Percentiles rank a stretch among this genome's conserved stretches.
These are phyloP conservation scores for Cybosia mesomella DNA, from an alignment of 2,888 invertebrate genomes.

Conservation along the genomic window DNA sequence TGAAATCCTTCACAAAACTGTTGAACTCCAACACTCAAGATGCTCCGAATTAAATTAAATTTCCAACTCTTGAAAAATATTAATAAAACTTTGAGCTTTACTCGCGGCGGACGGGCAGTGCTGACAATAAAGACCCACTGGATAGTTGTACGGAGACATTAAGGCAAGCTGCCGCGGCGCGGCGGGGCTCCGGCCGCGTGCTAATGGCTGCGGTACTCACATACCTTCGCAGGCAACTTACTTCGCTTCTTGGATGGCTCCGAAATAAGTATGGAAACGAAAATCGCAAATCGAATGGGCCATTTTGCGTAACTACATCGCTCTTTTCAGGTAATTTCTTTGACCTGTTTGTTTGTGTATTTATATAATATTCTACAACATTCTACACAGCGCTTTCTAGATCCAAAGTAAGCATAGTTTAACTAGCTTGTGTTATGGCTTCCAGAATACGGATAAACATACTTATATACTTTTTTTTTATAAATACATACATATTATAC, in stretches of 20 bases:
- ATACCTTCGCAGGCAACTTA: slow-evolving; percentile 19
- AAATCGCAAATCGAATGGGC: neutral
- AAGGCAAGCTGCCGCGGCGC: slow-evolving; percentile 59
- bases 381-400: too few relatives aligned
- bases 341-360: too few relatives aligned
- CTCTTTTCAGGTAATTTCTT: neutral
- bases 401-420: too few relatives aligned
- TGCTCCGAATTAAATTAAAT: slow-evolving; percentile 11
- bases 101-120: slow-evolving; percentile 26
- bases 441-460: too few relatives aligned
- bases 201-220: slow-evolving; percentile 50
- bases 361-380: too few relatives aligned
- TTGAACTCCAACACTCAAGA: neutral
- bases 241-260: slow-evolving; percentile 8
- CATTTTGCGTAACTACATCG: neutral
- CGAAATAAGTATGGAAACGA: neutral
- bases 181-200: slow-evolving; percentile 38
- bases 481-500: too few relatives aligned
- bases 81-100: slow-evolving; percentile 37
- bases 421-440: too few relatives aligned
- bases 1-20: neutral
- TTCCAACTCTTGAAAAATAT: slow-evolving; percentile 29
- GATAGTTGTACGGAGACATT: slow-evolving; percentile 59
- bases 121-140: slow-evolving; percentile 55
- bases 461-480: too few relatives aligned